A percentile compares a stretch with the other conserved stretches of the same genome.
Conservation (phyloP, 2,797 vertebrate species). For the Selene dorsalis region DNA sequence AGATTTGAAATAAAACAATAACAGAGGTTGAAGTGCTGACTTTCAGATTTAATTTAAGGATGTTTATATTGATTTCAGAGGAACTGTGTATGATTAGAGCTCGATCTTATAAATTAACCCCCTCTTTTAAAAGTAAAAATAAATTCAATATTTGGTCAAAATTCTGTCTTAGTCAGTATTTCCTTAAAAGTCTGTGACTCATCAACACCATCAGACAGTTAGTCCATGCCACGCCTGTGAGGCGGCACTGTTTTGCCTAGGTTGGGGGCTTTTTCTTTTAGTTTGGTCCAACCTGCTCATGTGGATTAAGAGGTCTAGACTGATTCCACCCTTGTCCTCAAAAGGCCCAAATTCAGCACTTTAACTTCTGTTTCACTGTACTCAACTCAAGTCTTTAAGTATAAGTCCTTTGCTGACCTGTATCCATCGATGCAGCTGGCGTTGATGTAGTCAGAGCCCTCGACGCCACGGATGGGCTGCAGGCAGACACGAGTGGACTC, state of each 20-base stretch:
- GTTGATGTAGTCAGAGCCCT: constrained; percentile 99
- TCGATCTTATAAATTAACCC: not conserved
- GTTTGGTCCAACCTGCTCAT: not conserved
- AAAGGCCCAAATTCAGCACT: constrained; percentile 33
- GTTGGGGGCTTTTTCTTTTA: not conserved
- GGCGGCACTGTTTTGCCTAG: not conserved
- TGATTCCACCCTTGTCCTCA: constrained; percentile 10
- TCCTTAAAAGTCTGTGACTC: constrained; percentile 26
- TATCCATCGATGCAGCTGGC: constrained; percentile 99
- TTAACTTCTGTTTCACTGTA: not conserved
- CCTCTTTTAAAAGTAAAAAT: constrained; percentile 23
- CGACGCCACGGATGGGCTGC: constrained; percentile 97
- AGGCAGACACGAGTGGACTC: constrained; percentile 92
- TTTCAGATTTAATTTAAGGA: constrained; percentile 26
- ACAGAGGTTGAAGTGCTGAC: constrained; percentile 1
- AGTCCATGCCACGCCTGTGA: constrained; percentile 6
- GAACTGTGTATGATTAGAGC: not conserved
- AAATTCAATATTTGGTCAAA: constrained; percentile 29
- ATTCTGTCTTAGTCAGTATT: constrained; percentile 16
- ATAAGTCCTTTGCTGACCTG: constrained; percentile 84
- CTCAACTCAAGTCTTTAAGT: constrained; percentile 13
- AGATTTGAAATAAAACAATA: constrained; percentile 27
- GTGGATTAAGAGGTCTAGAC: constrained; percentile 5
- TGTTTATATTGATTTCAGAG: constrained; percentile 34
- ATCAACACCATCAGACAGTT: constrained; percentile 34